Evolutionary conservation across 2,888 invertebrate genomes (phyloP), one percentile per base, ranked within the genome.

Genomic region (Ceramica pisi): DNA sequence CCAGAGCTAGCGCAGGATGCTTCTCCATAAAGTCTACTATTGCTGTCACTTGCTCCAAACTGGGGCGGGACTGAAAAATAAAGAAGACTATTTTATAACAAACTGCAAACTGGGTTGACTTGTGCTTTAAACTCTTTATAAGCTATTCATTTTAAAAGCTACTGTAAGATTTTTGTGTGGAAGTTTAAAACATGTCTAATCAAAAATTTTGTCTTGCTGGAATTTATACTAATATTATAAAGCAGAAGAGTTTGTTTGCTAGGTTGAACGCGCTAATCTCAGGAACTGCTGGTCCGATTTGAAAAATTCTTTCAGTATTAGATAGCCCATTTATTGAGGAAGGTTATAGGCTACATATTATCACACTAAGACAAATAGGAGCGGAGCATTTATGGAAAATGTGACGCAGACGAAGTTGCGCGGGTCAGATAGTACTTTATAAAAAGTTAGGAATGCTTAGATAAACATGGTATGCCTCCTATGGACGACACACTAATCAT

Each of bases 11-110:
- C 0, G 89, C 82, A 38, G 91, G 93, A 74, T 96, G 94, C 71
- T 94, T 92, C 83, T 95, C 95, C 95, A 95, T 95, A 79, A 95
- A 95, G 56, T 94, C 92, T 21, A 95, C 93, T 67, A 96, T 95
- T 0, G 95, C 94, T 53, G 92, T 88, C 53, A 95, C 94, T 83
- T 96, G 96, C 78, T 95, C 94, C 61, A 94, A 67, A 77, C 93
- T 95, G 10, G 95, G 95, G 7, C 96, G 92, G 31, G 94, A 92
- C 95, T 95, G 82, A 23, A 88, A 83, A n/a, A n/a, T n/a, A 23
- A 51, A 70, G 0, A 38, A 38, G 7, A 19, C n/a, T 5, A 10
- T 16, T 50, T 46, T 26, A 10, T 9, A 23, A 10, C 7, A 16
- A 4, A 35, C n/a, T 14, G 19, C 21, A 67, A 66, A 51, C 12